These are phyloP conservation scores for Morinoia aosen DNA, from an alignment of 2,888 invertebrate genomes.

Conservation along the genomic window DNA sequence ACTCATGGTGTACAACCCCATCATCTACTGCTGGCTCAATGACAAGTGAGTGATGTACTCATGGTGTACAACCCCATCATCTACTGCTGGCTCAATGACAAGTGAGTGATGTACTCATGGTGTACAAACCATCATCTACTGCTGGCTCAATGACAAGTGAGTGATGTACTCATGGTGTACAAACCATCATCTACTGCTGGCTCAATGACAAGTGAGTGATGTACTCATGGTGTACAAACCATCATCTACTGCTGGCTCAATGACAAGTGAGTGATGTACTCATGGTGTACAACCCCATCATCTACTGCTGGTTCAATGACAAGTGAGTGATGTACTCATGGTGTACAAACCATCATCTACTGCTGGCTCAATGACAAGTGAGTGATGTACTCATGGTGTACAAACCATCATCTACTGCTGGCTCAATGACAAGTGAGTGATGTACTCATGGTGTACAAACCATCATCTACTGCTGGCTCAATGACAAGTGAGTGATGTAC, in stretches of 20 bases:
- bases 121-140: constrained; percentile 99
- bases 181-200: constrained; percentile 98
- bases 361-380: constrained; percentile 99
- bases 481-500: constrained; percentile 81
- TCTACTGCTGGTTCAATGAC: constrained; percentile 98
- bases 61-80: constrained; percentile 99
- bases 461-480: constrained; percentile 99
- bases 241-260: constrained; percentile 99
- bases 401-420: constrained; percentile 98
- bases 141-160: constrained; percentile 97
- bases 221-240: constrained; percentile 91
- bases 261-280: constrained; percentile 80
- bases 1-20: constrained; percentile 94
- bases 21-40: constrained; percentile 98
- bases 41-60: constrained; percentile 80
- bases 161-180: constrained; percentile 79
- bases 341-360: constrained; percentile 98
- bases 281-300: constrained; percentile 98
- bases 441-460: constrained; percentile 88
- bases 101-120: constrained; percentile 77
- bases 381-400: constrained; percentile 78
- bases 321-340: constrained; percentile 78
- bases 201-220: constrained; percentile 90
- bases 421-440: constrained; percentile 92
- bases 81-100: constrained; percentile 98